Base-by-base conservation (phyloP, 2,113 vertebrate genomes). In the Onychostruthus taczanowskii region DNA sequence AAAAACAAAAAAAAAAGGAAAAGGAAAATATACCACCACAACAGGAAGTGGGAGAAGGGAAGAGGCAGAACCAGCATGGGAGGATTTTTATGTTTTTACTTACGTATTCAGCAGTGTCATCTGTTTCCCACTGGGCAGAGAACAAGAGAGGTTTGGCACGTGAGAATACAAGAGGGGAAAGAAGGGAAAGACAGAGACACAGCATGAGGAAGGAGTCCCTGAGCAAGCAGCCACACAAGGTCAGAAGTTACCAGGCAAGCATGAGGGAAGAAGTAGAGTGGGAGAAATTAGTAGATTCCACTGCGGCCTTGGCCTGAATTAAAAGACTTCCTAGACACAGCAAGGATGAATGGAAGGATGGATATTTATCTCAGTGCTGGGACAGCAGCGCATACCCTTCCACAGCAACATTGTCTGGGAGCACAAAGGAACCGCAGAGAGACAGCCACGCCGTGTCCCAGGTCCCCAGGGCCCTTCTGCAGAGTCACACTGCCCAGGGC, bases 51-150 rank as follows among this genome's bases (percentile, higher is more conserved):
- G 91, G 77, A 74, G 85, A 66, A 91, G 94, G 91, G 90, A 56
- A 75, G 70, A 80, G 80, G 33, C 83, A 95, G 87, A 86, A 79
- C 46, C 46, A 91, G 68, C 56, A 53, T 1, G 55, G 79, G 61
- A 87, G 82, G 64, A 56, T 58, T 90, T 80, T 86, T 61, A 44
- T n/a, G 77, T 49, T 68, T 70, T 82, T 98, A 98, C 99, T 99
- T 97, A 99, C 99, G 63, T 99, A 99, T 98, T 99, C 99, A 74
- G 99, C 99, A 66, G 99, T 99, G 97, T 99, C 99, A 97, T 99
- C 99, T 97, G 96, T 99, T 98, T 99, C 99, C 99, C 99, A 99
- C 99, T 99, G 98, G 98, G 97, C 96, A 98, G 97, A 98, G 97
- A 98, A 98, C 98, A 98, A 98, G 97, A 97, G 95, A 97, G 95